phyloP scores from a whole-genome alignment of 37 sponge, comb jelly and placozoan genomes.

The Hormiphora californensis region DNA sequence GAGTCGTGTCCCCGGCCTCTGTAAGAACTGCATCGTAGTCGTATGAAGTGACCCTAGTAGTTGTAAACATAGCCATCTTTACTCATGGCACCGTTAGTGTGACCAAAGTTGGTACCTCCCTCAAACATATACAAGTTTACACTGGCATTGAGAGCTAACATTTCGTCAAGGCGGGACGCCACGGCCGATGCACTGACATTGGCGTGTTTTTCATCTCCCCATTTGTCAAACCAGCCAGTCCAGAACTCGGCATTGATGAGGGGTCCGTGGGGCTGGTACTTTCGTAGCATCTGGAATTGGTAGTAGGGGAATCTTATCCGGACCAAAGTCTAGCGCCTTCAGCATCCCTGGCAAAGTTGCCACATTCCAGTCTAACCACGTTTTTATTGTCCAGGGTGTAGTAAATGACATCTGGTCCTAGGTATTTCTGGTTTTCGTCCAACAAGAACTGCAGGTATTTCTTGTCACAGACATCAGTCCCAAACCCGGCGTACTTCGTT shows the following conservation, averaged over 20 bases:
- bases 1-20: slow-evolving; percentile 45
- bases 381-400: background rate
- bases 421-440: background rate
- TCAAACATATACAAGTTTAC: slow-evolving; percentile 94
- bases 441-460: slow-evolving; percentile 13
- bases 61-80: background rate
- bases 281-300: background rate
- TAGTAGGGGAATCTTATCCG: background rate
- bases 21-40: slow-evolving; percentile 47
- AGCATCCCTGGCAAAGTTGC: background rate
- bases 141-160: slow-evolving; percentile 61
- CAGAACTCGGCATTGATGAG: slow-evolving; percentile 85
- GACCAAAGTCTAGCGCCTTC: slow-evolving; percentile 22
- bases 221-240: slow-evolving; percentile 82
- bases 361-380: background rate
- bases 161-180: background rate
- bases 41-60: slow-evolving; percentile 43
- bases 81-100: slow-evolving; percentile 46
- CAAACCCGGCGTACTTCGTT: slow-evolving; percentile 54
- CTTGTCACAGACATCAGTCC: slow-evolving; percentile 11
- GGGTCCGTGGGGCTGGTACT: slow-evolving; percentile 66
- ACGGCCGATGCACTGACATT: background rate
- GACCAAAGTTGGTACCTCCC: slow-evolving; percentile 63
- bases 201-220: slow-evolving; percentile 59
- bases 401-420: background rate